phyloP scores from a whole-genome alignment of 2,797 vertebrate genomes.

The Triplophysa yarkandensis region DNA sequence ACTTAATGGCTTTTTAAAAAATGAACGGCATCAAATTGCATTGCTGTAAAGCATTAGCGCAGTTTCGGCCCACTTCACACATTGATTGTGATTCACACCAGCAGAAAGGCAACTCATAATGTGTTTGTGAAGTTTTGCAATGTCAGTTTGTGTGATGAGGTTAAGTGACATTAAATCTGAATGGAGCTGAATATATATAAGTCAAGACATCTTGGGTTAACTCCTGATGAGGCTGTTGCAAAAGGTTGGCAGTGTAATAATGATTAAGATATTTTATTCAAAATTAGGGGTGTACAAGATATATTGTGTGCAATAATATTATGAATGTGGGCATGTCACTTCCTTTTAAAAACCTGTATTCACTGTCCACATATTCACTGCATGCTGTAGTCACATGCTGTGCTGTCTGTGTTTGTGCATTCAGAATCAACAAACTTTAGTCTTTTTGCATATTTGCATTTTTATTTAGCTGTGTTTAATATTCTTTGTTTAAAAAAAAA shows the following conservation, averaged over 20 bases:
- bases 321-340: too few species aligned
- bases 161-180: conserved; percentile 1
- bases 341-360: too few species aligned
- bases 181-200: neutral
- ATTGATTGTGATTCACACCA: neutral
- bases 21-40: conserved; percentile 1
- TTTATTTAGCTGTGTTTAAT: too few species aligned
- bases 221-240: neutral
- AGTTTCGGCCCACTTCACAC: conserved; percentile 13
- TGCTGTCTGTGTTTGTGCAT: too few species aligned
- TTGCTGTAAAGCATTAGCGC: neutral
- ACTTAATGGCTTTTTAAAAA: conserved; percentile 1
- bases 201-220: neutral
- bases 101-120: neutral
- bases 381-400: too few species aligned
- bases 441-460: too few species aligned
- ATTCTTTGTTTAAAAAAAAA: too few species aligned
- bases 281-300: too few species aligned
- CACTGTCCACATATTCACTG: too few species aligned
- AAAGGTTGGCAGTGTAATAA: neutral
- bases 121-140: conserved; percentile 13
- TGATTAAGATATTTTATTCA: neutral
- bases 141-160: neutral
- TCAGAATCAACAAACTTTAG: too few species aligned
- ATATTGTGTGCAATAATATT: too few species aligned